phyloP scores from a whole-genome alignment of 1,140 invertebrate genomes.

The Macrocentrus cingulum region DNA sequence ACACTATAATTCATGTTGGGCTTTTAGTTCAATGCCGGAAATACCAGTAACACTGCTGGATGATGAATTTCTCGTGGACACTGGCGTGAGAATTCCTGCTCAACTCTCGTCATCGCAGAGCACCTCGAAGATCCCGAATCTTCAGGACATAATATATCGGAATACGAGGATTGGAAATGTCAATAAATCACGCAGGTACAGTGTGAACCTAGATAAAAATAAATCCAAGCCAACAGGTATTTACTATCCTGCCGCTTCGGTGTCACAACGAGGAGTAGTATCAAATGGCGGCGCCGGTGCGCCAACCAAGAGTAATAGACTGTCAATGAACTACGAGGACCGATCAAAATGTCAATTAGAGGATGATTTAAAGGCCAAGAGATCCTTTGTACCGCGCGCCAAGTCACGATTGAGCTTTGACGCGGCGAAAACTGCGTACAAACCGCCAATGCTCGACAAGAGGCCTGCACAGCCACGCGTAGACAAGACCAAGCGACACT shows the following conservation, averaged over 20 bases:
- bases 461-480: conserved; percentile 35
- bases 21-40: conserved; percentile 54
- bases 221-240: too few species aligned
- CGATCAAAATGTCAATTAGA: conserved; percentile 26
- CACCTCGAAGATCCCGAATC: conserved; percentile 49
- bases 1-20: conserved; percentile 52
- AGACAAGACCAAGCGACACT: conserved; percentile 49
- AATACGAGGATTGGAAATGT: conserved; percentile 37
- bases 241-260: too few species aligned
- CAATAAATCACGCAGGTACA: conserved; percentile 20
- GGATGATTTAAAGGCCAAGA: conserved; percentile 31
- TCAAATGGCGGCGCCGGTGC: conserved; percentile 35
- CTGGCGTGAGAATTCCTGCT: conserved; percentile 56
- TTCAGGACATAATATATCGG: conserved; percentile 44
- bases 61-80: conserved; percentile 60
- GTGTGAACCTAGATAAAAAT: conserved; percentile 28
- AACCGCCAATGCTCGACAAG: conserved; percentile 33
- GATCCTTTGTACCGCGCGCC: conserved; percentile 27
- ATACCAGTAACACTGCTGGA: conserved; percentile 49
- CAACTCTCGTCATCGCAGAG: conserved; percentile 46
- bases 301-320: conserved; percentile 30
- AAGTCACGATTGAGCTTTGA: conserved; percentile 34
- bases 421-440: conserved; percentile 3
- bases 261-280: conserved; percentile 47
- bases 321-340: conserved; percentile 47